Base-by-base conservation (phyloP, 92 coral and sea anemone species). In the Siderastrea radians region DNA sequence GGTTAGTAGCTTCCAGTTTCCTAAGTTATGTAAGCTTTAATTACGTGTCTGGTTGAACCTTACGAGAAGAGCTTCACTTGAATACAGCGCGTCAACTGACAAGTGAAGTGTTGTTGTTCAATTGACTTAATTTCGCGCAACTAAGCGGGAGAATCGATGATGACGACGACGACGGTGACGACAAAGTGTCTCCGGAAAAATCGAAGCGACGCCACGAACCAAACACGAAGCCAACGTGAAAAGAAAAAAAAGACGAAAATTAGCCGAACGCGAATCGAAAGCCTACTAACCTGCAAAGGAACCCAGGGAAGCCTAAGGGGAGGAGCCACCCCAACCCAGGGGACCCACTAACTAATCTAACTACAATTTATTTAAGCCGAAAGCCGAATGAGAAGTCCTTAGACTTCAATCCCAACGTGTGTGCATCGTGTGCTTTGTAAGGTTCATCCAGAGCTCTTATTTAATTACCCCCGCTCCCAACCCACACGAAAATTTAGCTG, bases 281-380 rank as follows among this genome's bases (percentile, higher is more conserved):
- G 2, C 14, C 66, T 17, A 61, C 13, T 61, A 61, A 61, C 66
- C 66, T 61, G 66, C 66, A 61, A 61, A 61, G 26, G 19, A 61
- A 61, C 66, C 66, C 66, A 61, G 13, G 15, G 66, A 26, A 61
- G 66, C 66, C 66, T 61, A 61, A 61, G 66, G 66, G 66, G 26
- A 61, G 66, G 66, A 61, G 66, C 26, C 66, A 12, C 38, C 13
- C 66, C 66, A 13, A 61, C 66, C 66, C 66, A 61, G 3, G 66
- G 66, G 66, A 61, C 66, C 66, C 66, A 6, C 66, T 61, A 8
- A 13, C 66, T 61, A 61, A 12, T 14, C 66, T 61, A 61, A 61
- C 66, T 61, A 61, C 66, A 61, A 26, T 26, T 26, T 26, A 26
- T 26, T 26, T 26, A 26, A 26, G 38, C 38, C 38, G 38, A 26